Evolutionary conservation across 1,140 invertebrate genomes (phyloP).

Genomic region (Scylla paramamosain): DNA sequence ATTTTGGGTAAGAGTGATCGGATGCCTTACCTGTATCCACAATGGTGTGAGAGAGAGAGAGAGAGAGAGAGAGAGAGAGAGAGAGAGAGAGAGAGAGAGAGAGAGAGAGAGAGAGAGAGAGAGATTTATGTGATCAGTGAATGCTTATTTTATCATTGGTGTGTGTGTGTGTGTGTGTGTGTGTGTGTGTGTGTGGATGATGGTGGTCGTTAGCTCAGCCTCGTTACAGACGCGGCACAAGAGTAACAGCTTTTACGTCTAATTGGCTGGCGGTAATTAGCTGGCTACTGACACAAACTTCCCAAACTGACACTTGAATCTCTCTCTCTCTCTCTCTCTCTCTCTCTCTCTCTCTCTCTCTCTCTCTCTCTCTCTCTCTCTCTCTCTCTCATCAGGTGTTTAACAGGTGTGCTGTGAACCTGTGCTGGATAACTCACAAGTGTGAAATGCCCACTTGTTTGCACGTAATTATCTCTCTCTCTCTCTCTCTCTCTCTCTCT

Average conservation of each 20-base stretch:
- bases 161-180: too few relatives aligned
- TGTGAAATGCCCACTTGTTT: background rate
- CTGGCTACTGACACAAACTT: background rate
- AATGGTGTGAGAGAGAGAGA: background rate
- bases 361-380: too few relatives aligned
- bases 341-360: too few relatives aligned
- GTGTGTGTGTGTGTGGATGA: too few relatives aligned
- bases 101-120: too few relatives aligned
- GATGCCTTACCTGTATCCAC: background rate
- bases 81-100: background rate
- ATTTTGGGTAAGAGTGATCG: background rate
- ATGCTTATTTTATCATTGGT: too few relatives aligned
- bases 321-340: slow-evolving; percentile 10
- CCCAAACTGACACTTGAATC: background rate
- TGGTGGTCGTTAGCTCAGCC: too few relatives aligned
- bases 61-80: background rate
- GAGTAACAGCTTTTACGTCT: background rate
- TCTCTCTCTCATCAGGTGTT: too few relatives aligned
- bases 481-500: slow-evolving; percentile 1
- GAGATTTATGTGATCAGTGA: too few relatives aligned
- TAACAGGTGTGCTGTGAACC: background rate
- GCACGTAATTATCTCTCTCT: background rate
- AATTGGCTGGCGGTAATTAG: background rate
- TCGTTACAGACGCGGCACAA: background rate
- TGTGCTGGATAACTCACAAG: background rate